phyloP scores from a whole-genome alignment of 1,140 invertebrate species.

The Leptinotarsa lineolata region DNA sequence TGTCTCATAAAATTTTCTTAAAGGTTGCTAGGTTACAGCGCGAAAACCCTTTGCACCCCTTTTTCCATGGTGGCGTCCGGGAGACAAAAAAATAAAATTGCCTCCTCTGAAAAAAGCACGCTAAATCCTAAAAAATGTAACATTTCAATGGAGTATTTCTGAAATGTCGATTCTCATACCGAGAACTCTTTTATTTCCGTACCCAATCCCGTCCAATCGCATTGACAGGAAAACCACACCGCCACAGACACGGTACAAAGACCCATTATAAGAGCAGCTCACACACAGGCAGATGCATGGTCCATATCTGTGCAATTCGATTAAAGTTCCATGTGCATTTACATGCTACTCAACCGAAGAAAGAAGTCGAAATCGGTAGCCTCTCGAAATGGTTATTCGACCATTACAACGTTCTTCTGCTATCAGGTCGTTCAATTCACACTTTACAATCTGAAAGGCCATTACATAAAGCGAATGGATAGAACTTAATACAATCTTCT shows the following conservation, averaged over 20 bases:
- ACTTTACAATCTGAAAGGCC: slow-evolving; percentile 25
- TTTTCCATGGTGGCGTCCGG: no score
- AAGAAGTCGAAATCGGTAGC: slow-evolving; percentile 29
- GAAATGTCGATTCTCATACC: no score
- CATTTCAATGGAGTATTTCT: no score
- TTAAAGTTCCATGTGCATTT: slow-evolving; percentile 24
- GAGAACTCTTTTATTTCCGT: not conserved
- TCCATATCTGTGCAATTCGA: slow-evolving; percentile 21
- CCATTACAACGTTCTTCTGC: slow-evolving; percentile 32
- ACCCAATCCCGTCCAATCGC: not conserved
- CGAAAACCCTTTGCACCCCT: no score
- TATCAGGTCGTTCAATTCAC: slow-evolving; percentile 36
- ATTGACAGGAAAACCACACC: not conserved
- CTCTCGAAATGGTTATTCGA: slow-evolving; percentile 30
- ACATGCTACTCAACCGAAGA: slow-evolving; percentile 24
- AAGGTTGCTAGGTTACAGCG: no score
- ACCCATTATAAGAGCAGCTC: slow-evolving; percentile 3
- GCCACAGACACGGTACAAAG: slow-evolving; percentile 1
- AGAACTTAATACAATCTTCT: slow-evolving; percentile 26
- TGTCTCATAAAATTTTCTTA: no score
- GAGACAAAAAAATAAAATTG: no score
- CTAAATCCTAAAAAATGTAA: no score
- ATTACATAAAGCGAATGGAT: slow-evolving; percentile 33
- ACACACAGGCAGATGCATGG: slow-evolving; percentile 14
- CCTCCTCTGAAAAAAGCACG: no score